Conservation (phyloP, 2,888 invertebrate genomes). For the Trachelus tabidus region DNA sequence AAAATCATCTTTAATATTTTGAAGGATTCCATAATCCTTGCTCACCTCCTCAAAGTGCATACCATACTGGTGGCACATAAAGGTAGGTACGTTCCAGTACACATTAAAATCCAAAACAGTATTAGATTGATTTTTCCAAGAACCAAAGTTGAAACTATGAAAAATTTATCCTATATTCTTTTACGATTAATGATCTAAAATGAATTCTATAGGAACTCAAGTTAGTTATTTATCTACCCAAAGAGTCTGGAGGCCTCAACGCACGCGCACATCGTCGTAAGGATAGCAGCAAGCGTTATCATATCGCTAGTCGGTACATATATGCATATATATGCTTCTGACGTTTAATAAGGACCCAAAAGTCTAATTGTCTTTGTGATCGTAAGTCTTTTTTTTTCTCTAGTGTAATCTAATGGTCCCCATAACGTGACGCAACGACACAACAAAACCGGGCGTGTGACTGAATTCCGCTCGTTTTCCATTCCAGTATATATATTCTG, state of each 20-base stretch:
- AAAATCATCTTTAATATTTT: constrained; percentile 76
- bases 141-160: constrained; percentile 7
- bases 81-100: constrained; percentile 84
- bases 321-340: not conserved
- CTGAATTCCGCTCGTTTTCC: constrained; percentile 55
- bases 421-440: constrained; percentile 5
- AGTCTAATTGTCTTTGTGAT: not conserved
- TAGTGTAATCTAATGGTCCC: not conserved
- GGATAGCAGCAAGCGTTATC: not conserved
- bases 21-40: constrained; percentile 73
- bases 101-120: constrained; percentile 65
- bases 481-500: constrained; percentile 52
- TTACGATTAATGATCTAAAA: not conserved
- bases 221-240: not conserved
- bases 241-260: constrained; percentile 3
- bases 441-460: constrained; percentile 31
- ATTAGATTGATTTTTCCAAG: not conserved
- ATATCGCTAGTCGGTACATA: not conserved
- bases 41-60: constrained; percentile 72
- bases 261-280: not conserved
- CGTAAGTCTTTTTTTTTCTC: not conserved
- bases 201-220: not conserved
- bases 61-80: constrained; percentile 76
- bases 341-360: not conserved
- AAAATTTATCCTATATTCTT: not conserved